These are phyloP conservation scores for Orientallactaga sibirica DNA, from an alignment of 2,797 vertebrate species.

Conservation along the genomic window DNA sequence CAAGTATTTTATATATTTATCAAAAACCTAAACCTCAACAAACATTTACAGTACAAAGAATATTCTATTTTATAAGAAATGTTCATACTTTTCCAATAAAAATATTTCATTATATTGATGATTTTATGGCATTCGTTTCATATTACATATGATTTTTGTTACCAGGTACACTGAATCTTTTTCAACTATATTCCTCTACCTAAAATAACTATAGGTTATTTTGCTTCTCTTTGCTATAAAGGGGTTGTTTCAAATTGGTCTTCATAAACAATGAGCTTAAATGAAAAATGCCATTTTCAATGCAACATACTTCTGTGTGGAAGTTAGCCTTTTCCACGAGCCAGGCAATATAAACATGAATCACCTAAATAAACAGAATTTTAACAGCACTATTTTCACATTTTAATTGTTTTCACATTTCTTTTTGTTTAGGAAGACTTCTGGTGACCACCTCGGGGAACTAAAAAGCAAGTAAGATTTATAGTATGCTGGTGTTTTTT, in stretches of 20 bases:
- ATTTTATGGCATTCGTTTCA: conserved; percentile 13
- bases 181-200: conserved; percentile 4
- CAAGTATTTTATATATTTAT: conserved; percentile 12
- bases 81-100: not conserved
- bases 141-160: not conserved
- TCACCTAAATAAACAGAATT: conserved; percentile 56
- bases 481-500: not conserved
- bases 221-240: conserved; percentile 55
- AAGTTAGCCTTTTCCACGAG: conserved; percentile 16
- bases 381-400: conserved; percentile 60
- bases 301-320: conserved; percentile 47
- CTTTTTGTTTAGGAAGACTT: conserved; percentile 84
- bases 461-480: conserved; percentile 87
- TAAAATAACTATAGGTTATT: conserved; percentile 47
- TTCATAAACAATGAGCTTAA: conserved; percentile 41
- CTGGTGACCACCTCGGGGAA: conserved; percentile 79
- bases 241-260: conserved; percentile 26
- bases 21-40: conserved; percentile 11
- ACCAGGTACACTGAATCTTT: not conserved
- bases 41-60: not conserved
- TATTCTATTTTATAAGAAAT: not conserved
- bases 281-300: conserved; percentile 63
- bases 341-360: conserved; percentile 36
- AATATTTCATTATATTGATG: conserved; percentile 16
- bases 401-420: conserved; percentile 74